phyloP scores from a whole-genome alignment of 92 coral and sea anemone genomes.

The Virgularia gustaviana region DNA sequence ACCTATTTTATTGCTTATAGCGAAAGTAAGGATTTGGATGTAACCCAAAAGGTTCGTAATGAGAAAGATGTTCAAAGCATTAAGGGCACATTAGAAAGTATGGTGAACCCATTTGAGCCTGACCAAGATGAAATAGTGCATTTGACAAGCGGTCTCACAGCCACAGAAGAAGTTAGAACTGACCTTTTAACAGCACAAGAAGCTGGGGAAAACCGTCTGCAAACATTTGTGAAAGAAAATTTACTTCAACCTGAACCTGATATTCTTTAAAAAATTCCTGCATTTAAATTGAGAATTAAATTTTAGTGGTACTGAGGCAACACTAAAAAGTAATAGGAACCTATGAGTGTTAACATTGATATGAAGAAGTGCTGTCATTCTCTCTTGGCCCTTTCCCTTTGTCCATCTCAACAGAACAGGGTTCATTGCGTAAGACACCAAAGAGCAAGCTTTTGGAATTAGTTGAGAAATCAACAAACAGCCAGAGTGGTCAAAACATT shows the following conservation, averaged over 20 bases:
- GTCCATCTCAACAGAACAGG: constrained; percentile 16
- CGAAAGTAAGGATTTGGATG: not conserved
- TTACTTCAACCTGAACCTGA: constrained; percentile 7
- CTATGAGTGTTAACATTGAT: not conserved
- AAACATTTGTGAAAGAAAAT: not conserved
- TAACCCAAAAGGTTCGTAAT: not conserved
- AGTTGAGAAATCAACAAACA: not conserved
- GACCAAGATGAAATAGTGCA: constrained; percentile 4
- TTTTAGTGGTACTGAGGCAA: not conserved
- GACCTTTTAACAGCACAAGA: constrained; percentile 51
- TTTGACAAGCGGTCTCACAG: constrained; percentile 46
- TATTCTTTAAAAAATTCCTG: constrained; percentile 2
- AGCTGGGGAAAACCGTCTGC: constrained; percentile 46
- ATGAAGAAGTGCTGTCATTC: constrained; percentile 11
- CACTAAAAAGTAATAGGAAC: constrained; percentile 8
- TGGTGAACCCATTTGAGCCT: constrained; percentile 20
- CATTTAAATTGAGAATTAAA: not conserved
- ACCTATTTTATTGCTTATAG: not conserved
- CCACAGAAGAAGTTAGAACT: constrained; percentile 28
- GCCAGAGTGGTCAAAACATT: not conserved
- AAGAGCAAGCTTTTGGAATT: constrained; percentile 15
- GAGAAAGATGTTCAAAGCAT: constrained; percentile 12
- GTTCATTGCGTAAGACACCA: constrained; percentile 3
- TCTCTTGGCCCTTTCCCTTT: constrained; percentile 15
- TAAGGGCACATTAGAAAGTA: not conserved